A percentile compares a stretch with the other conserved stretches of the same genome.
phyloP scores from a whole-genome alignment of 2,797 vertebrate genomes.

The Sarcoramphus papa region DNA sequence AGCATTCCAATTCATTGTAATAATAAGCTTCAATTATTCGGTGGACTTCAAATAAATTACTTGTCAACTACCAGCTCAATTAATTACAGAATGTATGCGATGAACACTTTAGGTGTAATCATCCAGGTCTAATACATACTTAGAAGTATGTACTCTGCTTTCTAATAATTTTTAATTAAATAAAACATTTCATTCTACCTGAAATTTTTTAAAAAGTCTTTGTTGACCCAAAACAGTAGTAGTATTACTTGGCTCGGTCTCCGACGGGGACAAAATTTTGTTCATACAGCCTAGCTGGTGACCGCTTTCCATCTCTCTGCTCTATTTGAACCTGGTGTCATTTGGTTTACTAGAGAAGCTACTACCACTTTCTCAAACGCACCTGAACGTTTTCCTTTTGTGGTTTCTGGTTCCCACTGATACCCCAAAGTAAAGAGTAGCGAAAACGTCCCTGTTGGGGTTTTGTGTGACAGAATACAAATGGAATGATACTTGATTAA shows the following conservation, averaged over 20 bases:
- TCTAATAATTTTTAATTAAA: conserved; percentile 38
- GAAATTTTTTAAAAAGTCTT: not conserved
- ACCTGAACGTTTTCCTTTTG: not conserved
- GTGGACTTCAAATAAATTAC: conserved; percentile 50
- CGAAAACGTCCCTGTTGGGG: not conserved
- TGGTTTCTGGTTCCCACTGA: not conserved
- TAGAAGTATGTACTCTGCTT: not conserved
- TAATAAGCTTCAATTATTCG: conserved; percentile 19
- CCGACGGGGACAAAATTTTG: not conserved
- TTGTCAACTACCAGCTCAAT: conserved; percentile 39
- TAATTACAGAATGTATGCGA: conserved; percentile 33
- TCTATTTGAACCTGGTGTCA: not conserved
- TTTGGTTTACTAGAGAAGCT: not conserved
- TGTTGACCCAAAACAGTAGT: not conserved
- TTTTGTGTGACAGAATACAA: not conserved
- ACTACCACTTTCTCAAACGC: not conserved
- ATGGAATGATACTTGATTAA: not conserved
- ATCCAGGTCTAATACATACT: conserved; percentile 29
- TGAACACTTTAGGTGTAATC: conserved; percentile 13
- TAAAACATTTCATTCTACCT: not conserved
- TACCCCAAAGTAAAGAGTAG: not conserved
- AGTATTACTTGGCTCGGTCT: not conserved
- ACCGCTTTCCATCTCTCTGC: not conserved
- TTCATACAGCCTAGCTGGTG: not conserved
- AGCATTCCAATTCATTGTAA: conserved; percentile 8